These are phyloP conservation scores for Thryonomys swinderianus DNA, from an alignment of 2,113 vertebrate genomes.

Conservation along the genomic window DNA sequence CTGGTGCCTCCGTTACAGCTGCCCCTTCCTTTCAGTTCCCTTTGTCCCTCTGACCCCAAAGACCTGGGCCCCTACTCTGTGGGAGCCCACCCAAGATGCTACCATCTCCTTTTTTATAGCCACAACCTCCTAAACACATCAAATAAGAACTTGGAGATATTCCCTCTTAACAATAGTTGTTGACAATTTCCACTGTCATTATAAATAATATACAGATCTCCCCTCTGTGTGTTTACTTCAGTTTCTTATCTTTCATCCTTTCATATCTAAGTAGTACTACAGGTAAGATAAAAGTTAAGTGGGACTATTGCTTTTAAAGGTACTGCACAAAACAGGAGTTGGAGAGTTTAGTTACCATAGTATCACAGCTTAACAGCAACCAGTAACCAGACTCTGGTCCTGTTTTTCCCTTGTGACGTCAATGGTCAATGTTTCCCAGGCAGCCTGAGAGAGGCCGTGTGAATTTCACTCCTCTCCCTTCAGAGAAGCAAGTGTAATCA, in stretches of 20 bases:
- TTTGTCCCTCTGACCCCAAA: neutral
- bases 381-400: conserved; percentile 39
- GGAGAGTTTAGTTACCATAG: neutral
- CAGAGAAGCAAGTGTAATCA: neutral
- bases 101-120: neutral
- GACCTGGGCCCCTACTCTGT: neutral
- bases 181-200: neutral
- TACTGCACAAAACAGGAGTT: neutral
- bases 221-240: neutral
- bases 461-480: neutral
- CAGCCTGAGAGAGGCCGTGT: neutral
- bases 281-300: conserved; percentile 27
- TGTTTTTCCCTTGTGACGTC: neutral
- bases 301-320: neutral
- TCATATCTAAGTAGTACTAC: neutral
- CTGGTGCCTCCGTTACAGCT: neutral
- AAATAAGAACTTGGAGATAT: neutral
- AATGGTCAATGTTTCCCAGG: neutral
- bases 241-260: neutral
- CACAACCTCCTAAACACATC: neutral
- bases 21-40: neutral
- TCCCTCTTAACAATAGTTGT: neutral
- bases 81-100: neutral
- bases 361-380: conserved; percentile 44
- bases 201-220: neutral